These are phyloP conservation scores for Hesperia comma DNA, from an alignment of 2,888 invertebrate species.

Conservation along the genomic window DNA sequence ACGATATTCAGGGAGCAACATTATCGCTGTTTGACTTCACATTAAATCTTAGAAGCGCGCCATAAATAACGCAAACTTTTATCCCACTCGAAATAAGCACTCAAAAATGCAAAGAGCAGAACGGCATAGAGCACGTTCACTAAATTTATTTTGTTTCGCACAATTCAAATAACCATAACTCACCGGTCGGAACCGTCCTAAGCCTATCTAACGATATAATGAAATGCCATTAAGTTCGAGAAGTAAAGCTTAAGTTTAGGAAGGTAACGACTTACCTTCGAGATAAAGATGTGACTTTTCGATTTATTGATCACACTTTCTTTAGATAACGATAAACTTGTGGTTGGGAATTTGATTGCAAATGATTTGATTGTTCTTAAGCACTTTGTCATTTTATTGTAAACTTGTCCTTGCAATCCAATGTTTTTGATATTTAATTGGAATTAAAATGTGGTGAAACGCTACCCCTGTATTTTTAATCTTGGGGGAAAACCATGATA, in stretches of 20 bases:
- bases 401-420: neutral
- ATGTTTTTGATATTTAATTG: no score
- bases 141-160: slow-evolving; percentile 84
- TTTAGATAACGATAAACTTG: slow-evolving; percentile 55
- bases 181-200: slow-evolving; percentile 70
- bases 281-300: slow-evolving; percentile 79
- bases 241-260: slow-evolving; percentile 74
- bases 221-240: slow-evolving; percentile 78
- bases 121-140: slow-evolving; percentile 82
- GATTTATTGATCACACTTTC: slow-evolving; percentile 73
- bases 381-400: no score
- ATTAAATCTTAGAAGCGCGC: slow-evolving; percentile 80
- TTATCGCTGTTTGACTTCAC: slow-evolving; percentile 83
- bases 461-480: no score
- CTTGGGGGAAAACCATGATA: no score
- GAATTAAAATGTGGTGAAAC: no score
- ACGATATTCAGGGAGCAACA: slow-evolving; percentile 69
- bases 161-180: slow-evolving; percentile 85
- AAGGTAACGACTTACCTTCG: slow-evolving; percentile 65
- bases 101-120: slow-evolving; percentile 85
- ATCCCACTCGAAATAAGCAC: slow-evolving; percentile 83
- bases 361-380: neutral
- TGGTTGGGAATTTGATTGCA: neutral
- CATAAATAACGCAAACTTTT: slow-evolving; percentile 84
- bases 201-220: slow-evolving; percentile 84